Percentiles rank a stretch among this genome's conserved stretches.
phyloP scores from a whole-genome alignment of 2,888 invertebrate species.

The Sinhomidia bicolor region DNA sequence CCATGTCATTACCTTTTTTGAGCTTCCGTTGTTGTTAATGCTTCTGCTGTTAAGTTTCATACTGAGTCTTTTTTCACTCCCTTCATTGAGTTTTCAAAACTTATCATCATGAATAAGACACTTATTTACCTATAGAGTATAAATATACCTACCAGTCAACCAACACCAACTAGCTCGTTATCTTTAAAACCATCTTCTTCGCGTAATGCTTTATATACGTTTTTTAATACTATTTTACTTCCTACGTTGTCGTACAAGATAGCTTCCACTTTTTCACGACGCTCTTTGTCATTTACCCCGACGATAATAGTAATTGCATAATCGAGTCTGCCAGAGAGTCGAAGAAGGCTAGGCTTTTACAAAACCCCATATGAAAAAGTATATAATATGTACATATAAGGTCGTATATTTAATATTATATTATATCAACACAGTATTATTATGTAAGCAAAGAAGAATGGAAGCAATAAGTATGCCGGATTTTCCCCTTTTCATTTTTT shows the following conservation, averaged over 20 bases:
- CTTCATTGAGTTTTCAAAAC: neutral
- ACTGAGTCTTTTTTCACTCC: neutral
- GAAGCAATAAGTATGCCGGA: constrained; percentile 51
- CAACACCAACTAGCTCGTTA: no score
- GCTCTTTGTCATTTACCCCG: constrained; percentile 8
- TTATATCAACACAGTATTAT: neutral
- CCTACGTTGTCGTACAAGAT: constrained; percentile 18
- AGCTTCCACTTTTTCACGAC: constrained; percentile 35
- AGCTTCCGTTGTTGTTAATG: constrained; percentile 29
- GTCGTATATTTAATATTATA: constrained; percentile 10
- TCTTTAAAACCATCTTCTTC: constrained; percentile 6
- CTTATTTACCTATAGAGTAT: no score
- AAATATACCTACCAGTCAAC: no score
- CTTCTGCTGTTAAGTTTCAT: no score
- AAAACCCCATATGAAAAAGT: neutral
- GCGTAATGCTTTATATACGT: neutral
- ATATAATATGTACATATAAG: neutral
- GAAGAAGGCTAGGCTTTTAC: constrained; percentile 36
- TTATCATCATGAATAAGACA: neutral
- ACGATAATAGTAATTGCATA: constrained; percentile 51
- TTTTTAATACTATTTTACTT: no score
- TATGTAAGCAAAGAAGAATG: constrained; percentile 29
- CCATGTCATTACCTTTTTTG: constrained; percentile 39
- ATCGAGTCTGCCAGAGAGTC: constrained; percentile 27
- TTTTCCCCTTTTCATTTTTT: constrained; percentile 59